phyloP scores from a whole-genome alignment of 2,113 vertebrate genomes.

The Eulemur macaco region DNA sequence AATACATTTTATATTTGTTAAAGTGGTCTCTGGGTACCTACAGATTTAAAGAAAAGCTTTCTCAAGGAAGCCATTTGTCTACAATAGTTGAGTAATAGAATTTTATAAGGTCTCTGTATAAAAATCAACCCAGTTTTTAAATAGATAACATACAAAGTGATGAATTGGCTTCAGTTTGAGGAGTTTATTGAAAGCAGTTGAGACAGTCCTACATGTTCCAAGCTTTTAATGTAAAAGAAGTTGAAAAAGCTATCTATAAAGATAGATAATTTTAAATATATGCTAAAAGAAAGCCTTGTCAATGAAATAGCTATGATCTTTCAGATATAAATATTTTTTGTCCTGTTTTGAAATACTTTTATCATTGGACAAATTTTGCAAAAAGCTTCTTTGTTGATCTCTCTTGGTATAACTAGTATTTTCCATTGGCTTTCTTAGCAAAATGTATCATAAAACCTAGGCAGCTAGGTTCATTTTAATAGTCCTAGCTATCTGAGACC shows the following conservation, averaged over 20 bases:
- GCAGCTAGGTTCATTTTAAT: not conserved
- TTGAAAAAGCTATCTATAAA: not conserved
- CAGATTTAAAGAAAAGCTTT: not conserved
- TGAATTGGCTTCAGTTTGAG: not conserved
- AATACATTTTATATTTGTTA: slow-evolving; percentile 16
- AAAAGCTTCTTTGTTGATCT: not conserved
- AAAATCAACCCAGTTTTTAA: not conserved
- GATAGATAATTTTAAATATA: not conserved
- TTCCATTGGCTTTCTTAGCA: not conserved
- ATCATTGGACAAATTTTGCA: not conserved
- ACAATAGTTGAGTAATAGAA: not conserved
- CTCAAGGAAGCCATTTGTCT: not conserved
- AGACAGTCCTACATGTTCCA: not conserved
- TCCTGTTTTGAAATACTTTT: not conserved
- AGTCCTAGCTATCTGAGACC: not conserved
- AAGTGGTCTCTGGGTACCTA: not conserved
- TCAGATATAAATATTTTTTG: not conserved
- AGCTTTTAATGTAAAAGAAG: not conserved
- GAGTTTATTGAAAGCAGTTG: not conserved
- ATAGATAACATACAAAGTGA: not conserved
- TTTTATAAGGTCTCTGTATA: not conserved
- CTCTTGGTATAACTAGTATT: not conserved
- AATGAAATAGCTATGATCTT: not conserved
- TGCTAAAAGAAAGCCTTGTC: not conserved
- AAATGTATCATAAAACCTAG: not conserved